A percentile compares a stretch with the other conserved stretches of the same genome.
Evolutionary conservation across 2,797 vertebrate genomes (phyloP).

Genomic region (Carapus acus): DNA sequence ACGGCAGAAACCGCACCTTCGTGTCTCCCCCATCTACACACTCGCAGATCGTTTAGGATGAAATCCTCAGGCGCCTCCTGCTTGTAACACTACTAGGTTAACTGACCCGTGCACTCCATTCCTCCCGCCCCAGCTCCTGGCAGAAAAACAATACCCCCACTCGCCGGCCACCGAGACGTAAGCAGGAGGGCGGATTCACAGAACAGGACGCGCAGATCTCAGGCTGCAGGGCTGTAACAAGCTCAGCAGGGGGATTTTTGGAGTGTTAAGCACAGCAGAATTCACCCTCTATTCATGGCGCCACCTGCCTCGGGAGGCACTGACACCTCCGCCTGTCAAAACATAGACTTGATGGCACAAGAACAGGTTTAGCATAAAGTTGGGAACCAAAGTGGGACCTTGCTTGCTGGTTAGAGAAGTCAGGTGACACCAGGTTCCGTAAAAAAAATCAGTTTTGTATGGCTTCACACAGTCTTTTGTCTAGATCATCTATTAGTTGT

Average conservation of each 20-base stretch:
- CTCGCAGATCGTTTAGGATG: not conserved
- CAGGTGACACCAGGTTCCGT: no score
- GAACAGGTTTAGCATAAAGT: no score
- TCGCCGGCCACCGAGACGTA: slow-evolving; percentile 5
- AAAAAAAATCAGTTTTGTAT: no score
- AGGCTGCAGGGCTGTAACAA: slow-evolving; percentile 3
- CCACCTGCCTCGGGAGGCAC: slow-evolving; percentile 1
- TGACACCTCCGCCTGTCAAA: not conserved
- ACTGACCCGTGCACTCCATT: not conserved
- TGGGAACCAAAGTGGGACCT: no score
- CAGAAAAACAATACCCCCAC: slow-evolving; percentile 5
- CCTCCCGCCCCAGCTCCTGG: slow-evolving; percentile 11
- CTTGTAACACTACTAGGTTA: slow-evolving; percentile 6
- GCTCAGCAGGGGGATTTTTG: slow-evolving; percentile 17
- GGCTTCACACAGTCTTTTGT: no score
- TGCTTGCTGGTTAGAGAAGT: no score
- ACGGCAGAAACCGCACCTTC: no score
- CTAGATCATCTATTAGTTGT: no score
- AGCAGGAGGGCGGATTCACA: not conserved
- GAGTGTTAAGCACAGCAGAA: not conserved
- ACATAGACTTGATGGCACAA: not conserved
- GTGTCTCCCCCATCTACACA: no score
- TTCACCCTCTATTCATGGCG: slow-evolving; percentile 14
- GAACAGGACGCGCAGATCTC: not conserved
- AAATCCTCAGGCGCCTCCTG: slow-evolving; percentile 3